phyloP scores from a whole-genome alignment of 2,888 invertebrate genomes.

The Nymphalis urticae region DNA sequence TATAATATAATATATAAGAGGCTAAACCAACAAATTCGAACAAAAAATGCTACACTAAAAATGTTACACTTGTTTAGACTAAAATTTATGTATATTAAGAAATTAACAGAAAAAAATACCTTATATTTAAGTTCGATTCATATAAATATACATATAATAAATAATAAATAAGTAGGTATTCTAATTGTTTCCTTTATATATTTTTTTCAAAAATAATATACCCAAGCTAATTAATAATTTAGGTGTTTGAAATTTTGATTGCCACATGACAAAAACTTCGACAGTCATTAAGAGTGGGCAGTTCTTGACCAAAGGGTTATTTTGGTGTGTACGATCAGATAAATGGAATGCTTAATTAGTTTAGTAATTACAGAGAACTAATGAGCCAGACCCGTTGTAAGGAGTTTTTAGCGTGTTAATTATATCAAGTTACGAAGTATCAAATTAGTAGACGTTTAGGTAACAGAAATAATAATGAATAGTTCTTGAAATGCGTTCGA shows the following conservation, averaged over 20 bases:
- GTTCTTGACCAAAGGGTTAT: constrained; percentile 46
- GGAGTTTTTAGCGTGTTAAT: constrained; percentile 30
- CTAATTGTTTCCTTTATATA: no score
- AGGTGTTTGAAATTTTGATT: background rate
- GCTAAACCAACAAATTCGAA: no score
- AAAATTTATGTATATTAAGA: no score
- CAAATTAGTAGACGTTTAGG: constrained; percentile 32
- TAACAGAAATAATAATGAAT: constrained; percentile 1
- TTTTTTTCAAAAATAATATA: background rate
- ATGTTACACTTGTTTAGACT: no score
- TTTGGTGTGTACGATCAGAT: constrained; percentile 39
- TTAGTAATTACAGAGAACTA: constrained; percentile 31
- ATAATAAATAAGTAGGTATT: no score
- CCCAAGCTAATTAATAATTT: background rate
- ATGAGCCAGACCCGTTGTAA: constrained; percentile 32
- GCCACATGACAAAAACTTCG: background rate
- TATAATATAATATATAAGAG: no score
- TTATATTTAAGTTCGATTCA: no score
- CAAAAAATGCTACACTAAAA: no score
- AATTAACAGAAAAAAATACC: no score
- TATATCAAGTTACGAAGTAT: constrained; percentile 29
- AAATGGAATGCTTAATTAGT: constrained; percentile 35
- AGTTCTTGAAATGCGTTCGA: no score
- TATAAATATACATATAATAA: no score
- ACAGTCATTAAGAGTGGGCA: constrained; percentile 50